These are phyloP conservation scores for Botrylloides violaceus DNA, from an alignment of 23 tunicate species.

Conservation along the genomic window DNA sequence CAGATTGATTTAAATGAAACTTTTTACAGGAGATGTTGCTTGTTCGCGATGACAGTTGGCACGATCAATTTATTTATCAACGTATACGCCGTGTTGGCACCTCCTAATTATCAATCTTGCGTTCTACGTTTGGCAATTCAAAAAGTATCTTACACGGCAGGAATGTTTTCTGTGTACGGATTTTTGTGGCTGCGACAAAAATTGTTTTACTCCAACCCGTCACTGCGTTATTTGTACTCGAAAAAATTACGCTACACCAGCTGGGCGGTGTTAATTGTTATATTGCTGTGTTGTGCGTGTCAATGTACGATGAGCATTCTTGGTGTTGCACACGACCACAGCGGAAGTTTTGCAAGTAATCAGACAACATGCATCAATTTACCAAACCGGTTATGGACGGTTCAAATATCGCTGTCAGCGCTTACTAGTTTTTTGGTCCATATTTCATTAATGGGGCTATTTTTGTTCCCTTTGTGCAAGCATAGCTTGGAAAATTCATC, in stretches of 20 bases:
- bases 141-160: conserved; percentile 25
- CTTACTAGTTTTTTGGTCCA: conserved; percentile 15
- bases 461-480: conserved; percentile 33
- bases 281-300: conserved; percentile 7
- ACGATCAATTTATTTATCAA: not conserved
- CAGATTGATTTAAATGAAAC: too few relatives aligned
- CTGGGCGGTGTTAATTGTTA: conserved; percentile 23
- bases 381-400: conserved; percentile 11
- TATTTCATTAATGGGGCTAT: conserved; percentile 23
- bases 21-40: conserved; percentile 10
- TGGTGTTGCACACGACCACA: conserved; percentile 14
- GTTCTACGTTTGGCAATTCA: conserved; percentile 17
- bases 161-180: conserved; percentile 49
- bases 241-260: conserved; percentile 15
- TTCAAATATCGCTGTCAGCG: conserved; percentile 27
- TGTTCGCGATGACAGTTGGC: conserved; percentile 19
- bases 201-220: conserved; percentile 51
- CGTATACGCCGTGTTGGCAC: conserved; percentile 5
- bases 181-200: conserved; percentile 74
- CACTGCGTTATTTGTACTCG: conserved; percentile 34
- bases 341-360: not conserved
- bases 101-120: not conserved
- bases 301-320: conserved; percentile 24
- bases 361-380: conserved; percentile 4
- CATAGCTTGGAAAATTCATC: conserved; percentile 23